Base-by-base conservation (phyloP, 2,888 invertebrate species). In the Chaetogeoica ovagalla region DNA sequence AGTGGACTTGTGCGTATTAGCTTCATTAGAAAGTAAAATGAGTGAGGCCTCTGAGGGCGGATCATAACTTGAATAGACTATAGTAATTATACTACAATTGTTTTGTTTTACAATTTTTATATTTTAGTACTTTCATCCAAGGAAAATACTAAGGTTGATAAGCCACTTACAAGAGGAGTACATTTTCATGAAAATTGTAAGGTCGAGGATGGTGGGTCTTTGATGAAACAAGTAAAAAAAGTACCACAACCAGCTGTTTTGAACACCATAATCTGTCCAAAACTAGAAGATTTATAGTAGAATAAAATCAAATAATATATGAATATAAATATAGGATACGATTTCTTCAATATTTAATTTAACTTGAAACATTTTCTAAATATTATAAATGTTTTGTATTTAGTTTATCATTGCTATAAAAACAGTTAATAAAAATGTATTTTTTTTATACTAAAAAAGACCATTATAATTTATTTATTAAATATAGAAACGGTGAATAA, bases 131-230 rank as follows among this genome's bases (percentile, higher is more conserved):
- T 69, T 8, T 30, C n/a, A n/a, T 59, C 60, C 8, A 77, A 77
- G 21, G 76, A 77, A 77, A 77, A 69, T 11, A 65, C 43, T 0
- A 52, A 30, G 17, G 76, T 68, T 15, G 68, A 77, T 30, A 77
- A 77, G 21, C 21, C 9, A 0, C 52, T 21, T 0, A 23, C 3
- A 9, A 77, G 68, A 77, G 76, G 69, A 13, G 77, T 79, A 63
- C 70, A 62, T 63, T 79, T 79, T 70, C 55, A 79, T 55, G 59
- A 79, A 23, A 70, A 79, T 9, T 79, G 77, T 55, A 79, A 79
- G 5, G 55, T 63, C 8, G 77, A 79, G 39, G 77, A 79, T 57
- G 77, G 77, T 7, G 70, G 77, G 1, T 52, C 62, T 68, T 69
- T 23, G 2, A 43, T 71, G 21, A 79, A 79, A 55, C 70, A 21